Evolutionary conservation across 2,797 vertebrate species (phyloP).

Genomic region (Mormyrops boulengeri): DNA sequence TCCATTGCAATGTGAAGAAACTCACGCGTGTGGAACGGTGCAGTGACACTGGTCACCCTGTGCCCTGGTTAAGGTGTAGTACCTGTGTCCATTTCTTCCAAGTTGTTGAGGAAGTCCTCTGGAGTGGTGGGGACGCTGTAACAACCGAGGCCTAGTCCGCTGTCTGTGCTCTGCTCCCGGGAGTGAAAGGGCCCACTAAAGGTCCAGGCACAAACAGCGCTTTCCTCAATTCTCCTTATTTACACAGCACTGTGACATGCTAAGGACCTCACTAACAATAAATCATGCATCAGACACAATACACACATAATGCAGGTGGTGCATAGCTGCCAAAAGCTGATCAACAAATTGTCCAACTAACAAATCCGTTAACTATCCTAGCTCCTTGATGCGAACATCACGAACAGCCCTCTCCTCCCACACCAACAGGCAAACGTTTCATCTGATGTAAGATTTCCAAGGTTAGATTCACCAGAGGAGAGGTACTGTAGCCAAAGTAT

Average conservation of each 20-base stretch:
- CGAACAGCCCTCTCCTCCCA: not conserved
- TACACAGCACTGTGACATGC: not conserved
- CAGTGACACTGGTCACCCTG: not conserved
- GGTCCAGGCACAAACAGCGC: not conserved
- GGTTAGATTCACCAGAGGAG: not conserved
- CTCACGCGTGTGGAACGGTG: not conserved
- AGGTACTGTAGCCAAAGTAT: not conserved
- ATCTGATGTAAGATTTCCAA: not conserved
- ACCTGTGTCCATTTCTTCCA: slow-evolving; percentile 90
- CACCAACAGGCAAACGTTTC: not conserved
- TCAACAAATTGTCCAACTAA: not conserved
- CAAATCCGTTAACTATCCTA: not conserved
- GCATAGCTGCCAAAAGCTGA: not conserved
- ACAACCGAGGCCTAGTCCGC: slow-evolving; percentile 76
- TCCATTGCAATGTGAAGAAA: not conserved
- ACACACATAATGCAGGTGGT: not conserved
- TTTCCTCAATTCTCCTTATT: not conserved
- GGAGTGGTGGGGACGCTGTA: slow-evolving; percentile 81
- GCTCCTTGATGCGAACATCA: not conserved
- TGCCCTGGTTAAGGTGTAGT: slow-evolving; percentile 14
- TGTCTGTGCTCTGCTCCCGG: slow-evolving; percentile 82
- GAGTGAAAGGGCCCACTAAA: slow-evolving; percentile 76
- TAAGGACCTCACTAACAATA: not conserved
- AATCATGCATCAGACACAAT: not conserved
- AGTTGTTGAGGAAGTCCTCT: slow-evolving; percentile 79